Conservation (phyloP, 2,888 invertebrate genomes). For the Meiosimyza decipiens region DNA sequence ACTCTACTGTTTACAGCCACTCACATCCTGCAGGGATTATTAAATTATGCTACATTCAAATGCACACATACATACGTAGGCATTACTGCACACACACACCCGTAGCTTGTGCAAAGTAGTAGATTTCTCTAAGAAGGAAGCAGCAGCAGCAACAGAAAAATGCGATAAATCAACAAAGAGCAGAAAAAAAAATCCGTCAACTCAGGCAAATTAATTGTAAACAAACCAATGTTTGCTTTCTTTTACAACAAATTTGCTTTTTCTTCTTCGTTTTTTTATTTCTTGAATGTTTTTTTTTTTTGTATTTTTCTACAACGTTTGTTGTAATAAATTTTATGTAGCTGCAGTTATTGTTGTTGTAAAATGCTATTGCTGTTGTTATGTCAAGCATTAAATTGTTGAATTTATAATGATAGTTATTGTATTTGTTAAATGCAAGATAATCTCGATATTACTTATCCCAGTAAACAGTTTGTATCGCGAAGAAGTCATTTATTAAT, state of each 20-base stretch:
- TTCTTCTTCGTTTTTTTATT: not conserved
- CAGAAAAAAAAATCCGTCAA: slow-evolving; percentile 22
- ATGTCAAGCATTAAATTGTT: not conserved
- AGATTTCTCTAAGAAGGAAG: not conserved
- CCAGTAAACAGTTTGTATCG: no score
- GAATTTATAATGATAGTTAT: not conserved
- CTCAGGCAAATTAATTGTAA: slow-evolving; percentile 35
- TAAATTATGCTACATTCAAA: slow-evolving; percentile 10
- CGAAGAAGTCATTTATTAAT: no score
- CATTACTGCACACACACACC: not conserved
- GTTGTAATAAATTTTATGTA: no score
- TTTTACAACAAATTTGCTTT: slow-evolving; percentile 20
- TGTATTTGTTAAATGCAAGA: not conserved
- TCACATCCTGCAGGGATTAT: slow-evolving; percentile 24
- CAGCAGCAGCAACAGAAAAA: not conserved
- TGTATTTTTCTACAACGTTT: not conserved
- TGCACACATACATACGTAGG: not conserved
- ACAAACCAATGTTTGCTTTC: slow-evolving; percentile 31
- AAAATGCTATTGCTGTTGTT: no score
- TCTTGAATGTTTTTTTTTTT: not conserved
- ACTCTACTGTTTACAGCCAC: not conserved
- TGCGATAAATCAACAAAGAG: slow-evolving; percentile 30
- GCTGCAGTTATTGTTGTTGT: no score
- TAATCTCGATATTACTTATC: not conserved
- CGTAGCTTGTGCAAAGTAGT: not conserved